phyloP scores from a whole-genome alignment of 2,888 invertebrate species.

The Glomeris marginata region DNA sequence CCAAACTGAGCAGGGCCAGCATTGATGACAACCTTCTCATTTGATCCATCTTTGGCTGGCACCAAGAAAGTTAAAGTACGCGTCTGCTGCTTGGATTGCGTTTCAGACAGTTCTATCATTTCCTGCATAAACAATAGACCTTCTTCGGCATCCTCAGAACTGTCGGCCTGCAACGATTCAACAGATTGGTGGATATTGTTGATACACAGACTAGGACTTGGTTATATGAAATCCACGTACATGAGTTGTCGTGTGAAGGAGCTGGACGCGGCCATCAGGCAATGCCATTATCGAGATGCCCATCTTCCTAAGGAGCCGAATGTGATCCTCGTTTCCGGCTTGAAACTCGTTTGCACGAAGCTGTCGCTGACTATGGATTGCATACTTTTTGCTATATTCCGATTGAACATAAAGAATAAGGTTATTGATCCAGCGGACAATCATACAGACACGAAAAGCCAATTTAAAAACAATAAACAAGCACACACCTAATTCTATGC shows the following conservation, averaged over 20 bases:
- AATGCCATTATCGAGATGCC: conserved; percentile 82
- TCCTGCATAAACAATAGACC: conserved; percentile 93
- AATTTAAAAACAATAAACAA: background rate
- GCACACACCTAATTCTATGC: conserved; percentile 25
- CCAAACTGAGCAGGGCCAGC: conserved; percentile 91
- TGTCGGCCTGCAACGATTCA: too few relatives aligned
- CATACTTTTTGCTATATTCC: too few relatives aligned
- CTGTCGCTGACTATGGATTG: conserved; percentile 16
- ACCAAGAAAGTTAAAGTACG: conserved; percentile 37
- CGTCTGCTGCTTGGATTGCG: conserved; percentile 42
- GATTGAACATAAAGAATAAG: too few relatives aligned
- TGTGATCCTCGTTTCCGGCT: conserved; percentile 71
- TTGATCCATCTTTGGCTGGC: conserved; percentile 14
- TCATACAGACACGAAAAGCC: background rate
- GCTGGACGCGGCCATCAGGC: conserved; percentile 78
- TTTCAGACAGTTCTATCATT: conserved; percentile 77
- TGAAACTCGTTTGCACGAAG: conserved; percentile 36
- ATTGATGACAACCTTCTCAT: conserved; percentile 35
- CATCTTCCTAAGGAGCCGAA: conserved; percentile 77
- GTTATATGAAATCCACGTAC: conserved; percentile 43
- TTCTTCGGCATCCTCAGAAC: conserved; percentile 73
- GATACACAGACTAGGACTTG: too few relatives aligned
- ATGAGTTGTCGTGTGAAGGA: conserved; percentile 63
- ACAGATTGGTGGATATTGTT: too few relatives aligned
- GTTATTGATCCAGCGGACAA: too few relatives aligned